Percentiles rank a stretch among this genome's conserved stretches.
phyloP scores from a whole-genome alignment of 2,888 invertebrate species.

The Pharmacophagus antenor region DNA sequence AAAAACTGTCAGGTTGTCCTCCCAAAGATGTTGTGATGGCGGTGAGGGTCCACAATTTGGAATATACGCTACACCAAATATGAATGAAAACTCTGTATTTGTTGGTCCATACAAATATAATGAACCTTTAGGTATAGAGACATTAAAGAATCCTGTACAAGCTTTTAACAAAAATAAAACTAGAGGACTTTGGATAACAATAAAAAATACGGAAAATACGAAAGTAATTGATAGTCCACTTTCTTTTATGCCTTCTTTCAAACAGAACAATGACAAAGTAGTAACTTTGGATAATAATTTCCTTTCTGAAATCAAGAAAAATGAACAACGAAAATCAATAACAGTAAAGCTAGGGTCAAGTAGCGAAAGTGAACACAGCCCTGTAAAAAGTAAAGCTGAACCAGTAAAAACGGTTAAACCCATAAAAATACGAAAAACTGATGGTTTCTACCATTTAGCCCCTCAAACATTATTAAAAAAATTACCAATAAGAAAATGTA shows the following conservation, averaged over 20 bases:
- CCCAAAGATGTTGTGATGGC: conserved; percentile 49
- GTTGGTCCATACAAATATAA: conserved; percentile 68
- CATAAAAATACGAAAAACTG: conserved; percentile 62
- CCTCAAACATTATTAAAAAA: conserved; percentile 44
- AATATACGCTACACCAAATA: conserved; percentile 66
- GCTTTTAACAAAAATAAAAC: conserved; percentile 44
- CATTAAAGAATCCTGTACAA: conserved; percentile 49
- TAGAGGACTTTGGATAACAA: conserved; percentile 67
- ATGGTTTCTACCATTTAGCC: conserved; percentile 56
- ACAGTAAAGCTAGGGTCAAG: conserved; percentile 24
- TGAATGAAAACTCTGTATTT: conserved; percentile 58
- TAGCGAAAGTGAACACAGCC: conserved; percentile 29
- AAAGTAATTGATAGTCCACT: conserved; percentile 67
- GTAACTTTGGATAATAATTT: conserved; percentile 38
- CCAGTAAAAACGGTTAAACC: conserved; percentile 52
- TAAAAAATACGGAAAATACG: conserved; percentile 61
- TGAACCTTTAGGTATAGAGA: conserved; percentile 65
- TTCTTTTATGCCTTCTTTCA: conserved; percentile 51
- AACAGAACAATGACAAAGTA: conserved; percentile 32
- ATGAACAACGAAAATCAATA: conserved; percentile 13
- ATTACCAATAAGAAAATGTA: conserved; percentile 26
- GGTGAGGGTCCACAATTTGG: conserved; percentile 59
- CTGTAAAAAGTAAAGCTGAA: conserved; percentile 22
- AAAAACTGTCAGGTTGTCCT: conserved; percentile 74
- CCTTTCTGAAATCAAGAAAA: conserved; percentile 3